Evolutionary conservation across 2,888 invertebrate genomes (phyloP), one percentile per base, ranked within the genome.

Genomic region (Nomada lathburiana): DNA sequence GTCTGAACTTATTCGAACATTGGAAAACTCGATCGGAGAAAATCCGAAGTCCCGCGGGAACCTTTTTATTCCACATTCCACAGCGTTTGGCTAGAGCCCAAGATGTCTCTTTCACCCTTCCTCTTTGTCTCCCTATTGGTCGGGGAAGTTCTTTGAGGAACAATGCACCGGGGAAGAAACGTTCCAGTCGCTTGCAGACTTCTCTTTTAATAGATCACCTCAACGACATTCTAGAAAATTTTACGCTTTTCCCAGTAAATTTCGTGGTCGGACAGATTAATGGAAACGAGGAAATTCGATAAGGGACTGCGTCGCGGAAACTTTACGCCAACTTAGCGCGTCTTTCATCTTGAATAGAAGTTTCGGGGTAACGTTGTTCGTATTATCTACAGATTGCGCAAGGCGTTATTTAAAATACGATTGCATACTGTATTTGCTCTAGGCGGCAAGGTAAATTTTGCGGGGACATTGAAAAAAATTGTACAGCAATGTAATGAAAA

Each of bases 31-130:
- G 47, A 55, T 26, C 65, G n/a, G n/a, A 20, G 75, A 75, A 77
- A 82, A 83, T 64, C 62, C n/a, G 63, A 85, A 69, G 72, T 80
- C 59, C 60, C 47, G 53, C 59, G 55, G 63, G 62, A 77, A 52
- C 55, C 64, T 80, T 80, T 79, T 64, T 84, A 65, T 82, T 77
- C 70, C 65, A 84, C 79, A 71, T 81, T 84, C 81, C 74, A 13
- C 59, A 42, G 64, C 62, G 76, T 76, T 83, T 86, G 87, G 87
- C 86, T 55, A 26, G 55, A 60, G 36, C 74, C 80, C 87, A 88
- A 84, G 83, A 88, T 83, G n/a, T 44, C 4, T 79, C 23, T 18
- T 18, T 36, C 55, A 20, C 55, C 18, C 23, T 47, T 13, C 0
- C 59, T 59, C 47, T 20, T 47, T 5, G 13, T 62, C 69, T 75